Conservation (phyloP, 2,113 vertebrate species). For the Gila orcuttii region DNA sequence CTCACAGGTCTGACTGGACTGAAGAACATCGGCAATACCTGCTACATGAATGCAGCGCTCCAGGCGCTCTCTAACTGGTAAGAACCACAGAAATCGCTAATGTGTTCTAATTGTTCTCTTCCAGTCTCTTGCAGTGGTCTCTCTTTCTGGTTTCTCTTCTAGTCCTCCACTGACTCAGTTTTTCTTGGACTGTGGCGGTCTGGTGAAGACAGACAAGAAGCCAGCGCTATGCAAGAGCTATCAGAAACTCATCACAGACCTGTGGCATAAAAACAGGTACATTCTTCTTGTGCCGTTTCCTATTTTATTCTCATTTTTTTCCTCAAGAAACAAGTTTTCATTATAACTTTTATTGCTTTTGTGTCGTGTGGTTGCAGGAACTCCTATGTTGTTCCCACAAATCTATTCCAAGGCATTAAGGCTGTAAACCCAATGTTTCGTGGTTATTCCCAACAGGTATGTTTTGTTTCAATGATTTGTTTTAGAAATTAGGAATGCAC, state of each 20-base stretch:
- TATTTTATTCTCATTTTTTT: not conserved
- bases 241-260: slow-evolving; percentile 94
- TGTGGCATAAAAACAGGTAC: slow-evolving; percentile 98
- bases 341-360: not conserved
- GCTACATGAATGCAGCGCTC: slow-evolving; percentile 98
- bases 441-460: slow-evolving; percentile 96
- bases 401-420: slow-evolving; percentile 98
- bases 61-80: slow-evolving; percentile 99
- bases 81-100: slow-evolving; percentile 55
- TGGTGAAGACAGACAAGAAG: slow-evolving; percentile 96
- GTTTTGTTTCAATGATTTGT: slow-evolving; percentile 49
- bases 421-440: slow-evolving; percentile 95
- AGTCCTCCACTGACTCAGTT: slow-evolving; percentile 96
- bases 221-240: slow-evolving; percentile 98
- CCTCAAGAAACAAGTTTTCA: not conserved
- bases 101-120: not conserved
- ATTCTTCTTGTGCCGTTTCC: not conserved
- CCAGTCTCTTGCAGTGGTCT: not conserved
- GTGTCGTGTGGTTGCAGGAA: slow-evolving; percentile 77
- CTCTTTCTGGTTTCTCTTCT: slow-evolving; percentile 53
- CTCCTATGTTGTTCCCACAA: slow-evolving; percentile 93
- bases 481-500: not conserved
- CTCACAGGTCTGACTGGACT: slow-evolving; percentile 90
- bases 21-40: slow-evolving; percentile 99
- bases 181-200: slow-evolving; percentile 92